Conservation (phyloP, 2,888 invertebrate genomes). For the Polyommatus iphigenia region DNA sequence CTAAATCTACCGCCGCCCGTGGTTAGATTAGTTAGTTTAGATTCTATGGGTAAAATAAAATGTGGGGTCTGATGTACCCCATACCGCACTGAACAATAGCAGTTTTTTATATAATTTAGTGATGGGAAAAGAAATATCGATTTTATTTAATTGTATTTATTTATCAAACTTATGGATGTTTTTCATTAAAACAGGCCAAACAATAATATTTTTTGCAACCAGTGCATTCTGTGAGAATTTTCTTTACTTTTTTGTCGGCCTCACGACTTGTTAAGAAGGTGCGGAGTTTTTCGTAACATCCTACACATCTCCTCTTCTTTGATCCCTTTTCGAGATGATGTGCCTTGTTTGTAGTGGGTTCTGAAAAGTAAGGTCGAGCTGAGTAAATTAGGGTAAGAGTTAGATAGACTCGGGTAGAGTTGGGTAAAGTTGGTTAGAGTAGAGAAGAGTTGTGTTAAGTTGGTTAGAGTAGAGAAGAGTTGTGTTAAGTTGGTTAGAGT, state of each 20-base stretch:
- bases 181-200: constrained; percentile 43
- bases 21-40: constrained; percentile 21
- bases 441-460: background rate
- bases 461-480: constrained; percentile 28
- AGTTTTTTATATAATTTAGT: constrained; percentile 34
- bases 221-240: constrained; percentile 41
- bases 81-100: constrained; percentile 35
- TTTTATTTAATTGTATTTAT: constrained; percentile 31
- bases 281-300: constrained; percentile 37
- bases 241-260: constrained; percentile 38
- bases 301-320: constrained; percentile 38
- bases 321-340: constrained; percentile 35
- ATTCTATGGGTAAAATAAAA: constrained; percentile 34
- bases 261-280: constrained; percentile 32
- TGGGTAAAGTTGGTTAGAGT: constrained; percentile 23
- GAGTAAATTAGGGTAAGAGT: constrained; percentile 12
- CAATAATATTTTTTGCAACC: constrained; percentile 44
- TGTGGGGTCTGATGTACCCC: constrained; percentile 34
- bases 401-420: constrained; percentile 30
- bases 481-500: constrained; percentile 18
- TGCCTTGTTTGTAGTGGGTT: constrained; percentile 33
- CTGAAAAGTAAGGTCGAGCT: background rate
- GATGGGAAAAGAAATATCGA: constrained; percentile 34
- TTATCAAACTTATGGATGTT: constrained; percentile 28
- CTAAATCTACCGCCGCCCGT: background rate